A percentile compares a stretch with the other conserved stretches of the same genome.
phyloP scores from a whole-genome alignment of 2,113 vertebrate species.

The Eleginops maclovinus region DNA sequence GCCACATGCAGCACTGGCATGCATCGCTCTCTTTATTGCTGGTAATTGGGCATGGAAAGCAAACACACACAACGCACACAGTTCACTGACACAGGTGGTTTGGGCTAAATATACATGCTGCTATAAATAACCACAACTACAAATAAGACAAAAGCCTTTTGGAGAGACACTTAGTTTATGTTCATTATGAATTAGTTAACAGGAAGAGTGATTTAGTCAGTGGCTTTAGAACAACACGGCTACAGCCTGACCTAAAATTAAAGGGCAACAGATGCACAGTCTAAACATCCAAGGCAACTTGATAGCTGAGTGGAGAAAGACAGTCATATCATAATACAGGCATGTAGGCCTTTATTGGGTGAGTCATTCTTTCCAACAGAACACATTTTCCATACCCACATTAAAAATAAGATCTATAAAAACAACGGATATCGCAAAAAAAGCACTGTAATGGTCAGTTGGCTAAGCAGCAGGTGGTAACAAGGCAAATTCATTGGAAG shows the following conservation, averaged over 20 bases:
- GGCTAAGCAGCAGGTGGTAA: conserved; percentile 54
- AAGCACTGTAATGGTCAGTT: not conserved
- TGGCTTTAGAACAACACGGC: conserved; percentile 45
- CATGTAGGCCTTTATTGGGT: conserved; percentile 67
- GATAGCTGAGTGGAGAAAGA: conserved; percentile 75
- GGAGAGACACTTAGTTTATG: conserved; percentile 52
- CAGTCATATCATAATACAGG: conserved; percentile 73
- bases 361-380: conserved; percentile 76
- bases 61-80: conserved; percentile 66
- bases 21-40: conserved; percentile 57
- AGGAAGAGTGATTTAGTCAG: conserved; percentile 51
- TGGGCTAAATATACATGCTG: conserved; percentile 75
- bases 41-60: conserved; percentile 81
- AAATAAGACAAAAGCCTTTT: conserved; percentile 62
- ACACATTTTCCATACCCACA: conserved; percentile 69
- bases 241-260: conserved; percentile 65
- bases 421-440: conserved; percentile 42
- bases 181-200: conserved; percentile 61
- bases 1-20: conserved; percentile 67
- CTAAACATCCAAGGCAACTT: conserved; percentile 71
- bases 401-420: conserved; percentile 61
- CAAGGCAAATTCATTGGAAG: not conserved
- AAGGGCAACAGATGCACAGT: conserved; percentile 73
- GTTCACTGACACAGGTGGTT: conserved; percentile 73
- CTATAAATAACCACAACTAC: conserved; percentile 81